phyloP scores from a whole-genome alignment of 2,888 invertebrate species.

The Oasisia sp. region DNA sequence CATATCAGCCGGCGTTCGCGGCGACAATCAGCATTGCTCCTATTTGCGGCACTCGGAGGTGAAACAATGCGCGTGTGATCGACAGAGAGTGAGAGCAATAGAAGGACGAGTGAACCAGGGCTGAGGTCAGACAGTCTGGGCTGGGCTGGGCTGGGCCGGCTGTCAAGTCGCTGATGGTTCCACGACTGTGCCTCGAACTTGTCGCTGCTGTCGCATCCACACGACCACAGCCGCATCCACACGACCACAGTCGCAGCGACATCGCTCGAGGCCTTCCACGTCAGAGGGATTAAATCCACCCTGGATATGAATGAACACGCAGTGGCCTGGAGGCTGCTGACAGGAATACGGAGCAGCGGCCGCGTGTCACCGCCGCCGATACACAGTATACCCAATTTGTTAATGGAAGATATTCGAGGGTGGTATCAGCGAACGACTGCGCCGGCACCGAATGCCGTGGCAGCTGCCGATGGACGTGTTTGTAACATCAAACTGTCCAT shows the following conservation, averaged over 20 bases:
- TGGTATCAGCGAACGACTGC: not conserved
- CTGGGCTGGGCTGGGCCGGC: not conserved
- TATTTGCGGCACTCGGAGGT: not conserved
- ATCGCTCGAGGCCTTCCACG: not conserved
- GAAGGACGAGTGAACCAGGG: not conserved
- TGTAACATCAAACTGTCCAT: not conserved
- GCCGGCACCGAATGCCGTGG: not conserved
- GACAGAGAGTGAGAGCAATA: not conserved
- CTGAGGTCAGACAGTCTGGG: not conserved
- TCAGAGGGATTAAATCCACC: not conserved
- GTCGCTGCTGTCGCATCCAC: not conserved
- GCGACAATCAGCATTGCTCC: not conserved
- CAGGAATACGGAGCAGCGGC: not conserved
- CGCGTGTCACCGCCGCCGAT: not conserved
- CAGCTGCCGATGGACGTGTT: not conserved
- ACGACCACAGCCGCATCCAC: not conserved
- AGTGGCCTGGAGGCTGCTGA: not conserved
- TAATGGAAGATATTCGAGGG: slow-evolving; percentile 13
- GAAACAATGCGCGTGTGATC: not conserved
- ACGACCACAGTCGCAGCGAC: not conserved
- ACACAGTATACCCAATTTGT: not conserved
- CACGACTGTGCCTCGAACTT: not conserved
- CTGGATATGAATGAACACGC: not conserved
- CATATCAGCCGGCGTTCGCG: not conserved
- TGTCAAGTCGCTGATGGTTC: not conserved